Evolutionary conservation across 64 coral and sea anemone species (phyloP), one percentile per base, ranked within the genome.

Genomic region (Cladopsammia gracilis): DNA sequence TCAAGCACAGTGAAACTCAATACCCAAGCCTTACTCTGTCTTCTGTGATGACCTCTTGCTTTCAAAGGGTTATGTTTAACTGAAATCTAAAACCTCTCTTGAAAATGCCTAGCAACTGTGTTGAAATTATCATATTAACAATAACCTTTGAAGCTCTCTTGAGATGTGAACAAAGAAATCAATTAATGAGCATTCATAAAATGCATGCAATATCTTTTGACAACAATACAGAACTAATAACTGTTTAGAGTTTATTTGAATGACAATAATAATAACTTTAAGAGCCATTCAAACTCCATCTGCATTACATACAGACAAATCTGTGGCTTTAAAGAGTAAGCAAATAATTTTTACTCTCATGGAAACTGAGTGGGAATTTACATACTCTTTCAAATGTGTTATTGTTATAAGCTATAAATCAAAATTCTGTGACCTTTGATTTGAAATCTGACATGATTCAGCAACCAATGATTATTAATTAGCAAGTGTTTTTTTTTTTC

Each of bases 101-200:
- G 45, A 84, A 84, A 84, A 66, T 84, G 80, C 80, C 80, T 84
- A 84, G 80, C 80, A 84, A 84, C 80, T 20, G 58, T 62, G 19
- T 42, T 64, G 14, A 11, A 10, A 84, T 84, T 84, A 84, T 64
- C 80, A 84, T 84, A 65, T 46, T 10, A 49, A 84, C 80, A 84
- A 84, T 67, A 64, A 44, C 42, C 44, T 20, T 25, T 48, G 10
- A 84, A 20, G 11, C 62, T 34, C 61, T 45, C 80, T 50, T 47
- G 80, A 64, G 80, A 83, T 4, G 7, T 18, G 44, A 7, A 68
- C 60, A 62, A 84, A 23, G 78, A 18, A 62, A 47, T 9, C 78
- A 62, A 19, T 67, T 84, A 84, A 84, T 84, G 60, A 67, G 18
- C 59, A 83, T 66, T 83, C 34, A 64, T 62, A 11, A 10, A 20